Percentiles rank a stretch among this genome's conserved stretches.
Evolutionary conservation across 2,797 vertebrate species (phyloP).

Genomic region (Sebastiscus tertius): DNA sequence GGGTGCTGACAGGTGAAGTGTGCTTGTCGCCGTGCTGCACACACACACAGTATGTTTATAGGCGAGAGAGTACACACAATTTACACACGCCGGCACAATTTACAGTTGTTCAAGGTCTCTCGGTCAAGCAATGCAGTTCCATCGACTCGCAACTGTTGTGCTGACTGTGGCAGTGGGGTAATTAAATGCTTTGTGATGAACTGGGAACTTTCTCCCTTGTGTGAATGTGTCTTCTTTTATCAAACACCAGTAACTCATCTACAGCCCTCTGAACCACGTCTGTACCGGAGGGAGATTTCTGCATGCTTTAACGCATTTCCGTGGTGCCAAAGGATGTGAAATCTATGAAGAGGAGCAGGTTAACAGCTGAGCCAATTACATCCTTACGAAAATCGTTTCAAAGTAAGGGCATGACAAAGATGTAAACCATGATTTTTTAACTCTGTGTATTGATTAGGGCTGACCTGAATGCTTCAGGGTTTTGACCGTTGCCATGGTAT

Average conservation of each 20-base stretch:
- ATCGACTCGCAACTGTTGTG: slow-evolving; percentile 33
- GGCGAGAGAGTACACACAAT: neutral
- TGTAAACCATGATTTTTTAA: neutral
- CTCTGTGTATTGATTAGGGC: too few species aligned
- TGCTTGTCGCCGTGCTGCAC: neutral
- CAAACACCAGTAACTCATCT: slow-evolving; percentile 35
- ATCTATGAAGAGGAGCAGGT: neutral
- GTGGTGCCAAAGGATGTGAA: neutral
- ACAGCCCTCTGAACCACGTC: slow-evolving; percentile 10
- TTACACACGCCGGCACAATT: neutral
- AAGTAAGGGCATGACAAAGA: neutral
- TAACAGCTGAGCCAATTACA: neutral
- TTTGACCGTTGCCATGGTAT: too few species aligned
- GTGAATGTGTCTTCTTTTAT: slow-evolving; percentile 22
- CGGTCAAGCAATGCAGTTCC: slow-evolving; percentile 42
- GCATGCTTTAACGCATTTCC: neutral
- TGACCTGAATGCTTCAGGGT: too few species aligned
- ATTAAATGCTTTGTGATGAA: slow-evolving; percentile 54
- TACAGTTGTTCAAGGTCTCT: slow-evolving; percentile 39
- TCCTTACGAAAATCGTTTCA: too few species aligned
- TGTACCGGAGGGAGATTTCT: neutral
- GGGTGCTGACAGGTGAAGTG: slow-evolving; percentile 65
- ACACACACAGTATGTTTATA: neutral
- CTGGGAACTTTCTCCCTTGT: slow-evolving; percentile 35
- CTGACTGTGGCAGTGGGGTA: slow-evolving; percentile 31